Evolutionary conservation across 2,888 invertebrate genomes (phyloP), one percentile per base, ranked within the genome.

Genomic region (Seira ritae): DNA sequence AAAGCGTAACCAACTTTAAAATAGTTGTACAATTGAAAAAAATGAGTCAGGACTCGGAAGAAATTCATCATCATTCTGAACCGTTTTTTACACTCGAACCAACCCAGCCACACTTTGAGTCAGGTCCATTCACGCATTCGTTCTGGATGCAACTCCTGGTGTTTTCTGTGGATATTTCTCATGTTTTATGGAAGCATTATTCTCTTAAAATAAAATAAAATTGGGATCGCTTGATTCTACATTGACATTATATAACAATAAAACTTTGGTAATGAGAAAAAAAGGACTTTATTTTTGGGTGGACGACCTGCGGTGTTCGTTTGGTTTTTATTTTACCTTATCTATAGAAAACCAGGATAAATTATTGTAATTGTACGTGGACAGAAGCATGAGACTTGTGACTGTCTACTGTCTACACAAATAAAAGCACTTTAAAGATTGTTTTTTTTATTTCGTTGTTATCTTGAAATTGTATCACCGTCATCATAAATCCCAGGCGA

Each of bases 121-220:
- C 31, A 31, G 31, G 31, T 60, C 79, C 78, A 81, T 81, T 85
- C 80, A 85, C 8, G 78, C 74, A 85, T 85, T 85, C 78, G 85
- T 66, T 74, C 78, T 85, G 85, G 85, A 85, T 84, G 85, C 85
- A 85, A 83, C 84, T 85, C 85, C 85, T 72, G 84, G 84, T 81
- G 85, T 85, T 85, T 84, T 81, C 78, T 85, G 84, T 84, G 60
- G 84, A 84, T 84, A 31, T 85, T 83, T 80, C 80, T 68, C 80
- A 73, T 42, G 37, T 68, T 24, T 31, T 31, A 31, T 4, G 24
- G 10, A 68, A 15, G 8, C 23, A 68, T 24, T 24, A 24, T 17
- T 17, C 60, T 12, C 12, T 46, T 46, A 22, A 42, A 69, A 70
- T 20, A 19, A 70, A 70, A 42, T 46, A 20, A 19, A 17, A 68